Conservation (phyloP, 2,113 vertebrate species). For the Halichoeres trimaculatus region DNA sequence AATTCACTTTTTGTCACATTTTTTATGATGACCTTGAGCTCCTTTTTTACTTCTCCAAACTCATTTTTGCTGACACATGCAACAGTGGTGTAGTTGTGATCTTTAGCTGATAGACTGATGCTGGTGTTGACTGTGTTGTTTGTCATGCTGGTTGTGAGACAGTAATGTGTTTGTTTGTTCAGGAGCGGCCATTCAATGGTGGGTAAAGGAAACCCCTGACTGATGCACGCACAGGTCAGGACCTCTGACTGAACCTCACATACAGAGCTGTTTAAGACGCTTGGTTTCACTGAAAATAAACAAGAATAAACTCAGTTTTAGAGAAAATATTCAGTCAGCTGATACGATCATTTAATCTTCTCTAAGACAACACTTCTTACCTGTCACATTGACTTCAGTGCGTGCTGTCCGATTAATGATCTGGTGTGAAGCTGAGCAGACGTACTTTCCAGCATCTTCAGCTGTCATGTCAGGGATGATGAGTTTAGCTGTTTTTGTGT, state of each 20-base stretch:
- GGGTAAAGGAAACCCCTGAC: constrained; percentile 44
- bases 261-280: constrained; percentile 5
- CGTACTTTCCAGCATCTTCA: constrained; percentile 43
- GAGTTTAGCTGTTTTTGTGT: constrained; percentile 10
- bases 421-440: constrained; percentile 34
- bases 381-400: constrained; percentile 34
- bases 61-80: constrained; percentile 12
- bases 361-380: not conserved
- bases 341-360: not conserved
- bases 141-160: not conserved
- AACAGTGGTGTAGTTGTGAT: rapidly evolving
- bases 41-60: rapidly evolving
- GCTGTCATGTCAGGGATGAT: constrained; percentile 10
- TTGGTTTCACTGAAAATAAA: constrained; percentile 4
- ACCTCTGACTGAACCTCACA: constrained; percentile 14
- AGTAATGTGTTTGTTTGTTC: not conserved
- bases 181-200: constrained; percentile 50
- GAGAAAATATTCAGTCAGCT: not conserved
- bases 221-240: constrained; percentile 62
- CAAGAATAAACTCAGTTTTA: not conserved
- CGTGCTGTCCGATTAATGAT: not conserved
- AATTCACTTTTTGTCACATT: rapidly evolving
- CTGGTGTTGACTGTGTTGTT: constrained; percentile 19
- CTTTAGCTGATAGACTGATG: not conserved
- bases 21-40: rapidly evolving